Evolutionary conservation across 1,140 invertebrate species (phyloP), one percentile per base, ranked within the genome.

Genomic region (Arion vulgaris): DNA sequence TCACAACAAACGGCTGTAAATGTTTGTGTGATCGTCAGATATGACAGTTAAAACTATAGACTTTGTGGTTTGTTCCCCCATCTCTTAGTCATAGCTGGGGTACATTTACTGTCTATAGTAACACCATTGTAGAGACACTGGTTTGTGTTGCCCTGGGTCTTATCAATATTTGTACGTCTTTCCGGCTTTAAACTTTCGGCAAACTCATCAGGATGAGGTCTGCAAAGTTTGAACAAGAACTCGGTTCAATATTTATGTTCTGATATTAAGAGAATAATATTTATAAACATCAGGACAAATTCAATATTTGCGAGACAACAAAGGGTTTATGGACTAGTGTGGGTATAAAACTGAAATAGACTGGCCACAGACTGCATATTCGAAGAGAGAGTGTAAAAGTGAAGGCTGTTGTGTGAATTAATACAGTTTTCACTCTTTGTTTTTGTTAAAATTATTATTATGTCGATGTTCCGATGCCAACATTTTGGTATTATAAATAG

Each of bases 91-190:
- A 28, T 7, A 15, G 66, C 34, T 34, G 19, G 76, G 76, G 76
- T n/a, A 39, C 74, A 77, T 57, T 32, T 51, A 23, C 73, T 75
- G 28, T 32, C 45, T 45, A 51, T 75, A 53, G 73, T 75, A 75
- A 75, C 34, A 51, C 38, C 73, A 41, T 41, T 53, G 73, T 75
- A 13, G 45, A 51, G 73, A 5, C 17, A 7, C 19, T 23, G 71
- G 39, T 72, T 51, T 41, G n/a, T 9, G 51, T 19, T 28, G 32
- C 51, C 53, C 7, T 81, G 80, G 51, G 80, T 81, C 69, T 81
- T 81, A 81, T 81, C 80, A 81, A 81, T 81, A 81, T 81, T 81
- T 81, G 80, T 81, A 73, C 80, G 71, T 74, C 71, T 81, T 73
- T 74, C 69, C 71, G 51, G 80, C 69, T 74, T 81, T 81, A 81